Percentiles rank a stretch among this genome's conserved stretches.
Evolutionary conservation across 2,888 invertebrate species (phyloP).

Genomic region (Herminia tarsipennalis): DNA sequence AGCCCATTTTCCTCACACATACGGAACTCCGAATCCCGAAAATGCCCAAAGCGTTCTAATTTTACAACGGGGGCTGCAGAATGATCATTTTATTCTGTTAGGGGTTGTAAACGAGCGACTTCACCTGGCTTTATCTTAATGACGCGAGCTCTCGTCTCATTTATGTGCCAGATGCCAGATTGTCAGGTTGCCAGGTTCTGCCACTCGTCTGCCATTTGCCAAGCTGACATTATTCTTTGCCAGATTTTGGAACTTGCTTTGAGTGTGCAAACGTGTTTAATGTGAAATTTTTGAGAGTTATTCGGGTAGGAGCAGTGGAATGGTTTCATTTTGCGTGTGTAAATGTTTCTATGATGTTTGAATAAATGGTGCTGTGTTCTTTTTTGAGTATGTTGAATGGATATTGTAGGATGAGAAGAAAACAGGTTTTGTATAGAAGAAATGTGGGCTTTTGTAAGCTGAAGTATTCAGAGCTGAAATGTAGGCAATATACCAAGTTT

Average conservation of each 20-base stretch:
- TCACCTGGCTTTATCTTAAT: constrained; percentile 33
- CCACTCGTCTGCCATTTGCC: constrained; percentile 9
- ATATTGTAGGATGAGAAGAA: too few relatives aligned
- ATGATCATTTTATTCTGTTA: constrained; percentile 40
- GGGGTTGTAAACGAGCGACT: constrained; percentile 25
- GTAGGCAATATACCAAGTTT: too few relatives aligned
- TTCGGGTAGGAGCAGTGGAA: constrained; percentile 2
- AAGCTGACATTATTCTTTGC: constrained; percentile 10
- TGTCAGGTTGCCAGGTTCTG: constrained; percentile 35
- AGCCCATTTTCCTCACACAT: neutral
- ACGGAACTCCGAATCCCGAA: constrained; percentile 5
- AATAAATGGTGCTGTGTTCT: too few relatives aligned
- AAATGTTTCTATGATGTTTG: neutral
- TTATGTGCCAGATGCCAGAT: constrained; percentile 36
- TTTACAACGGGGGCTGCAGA: constrained; percentile 7
- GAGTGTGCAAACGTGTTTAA: constrained; percentile 36
- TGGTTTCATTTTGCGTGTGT: neutral
- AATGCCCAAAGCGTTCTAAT: constrained; percentile 14
- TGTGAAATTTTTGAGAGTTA: constrained; percentile 19
- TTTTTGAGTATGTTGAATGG: too few relatives aligned
- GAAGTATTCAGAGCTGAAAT: too few relatives aligned
- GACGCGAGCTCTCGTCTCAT: constrained; percentile 32
- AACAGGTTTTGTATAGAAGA: too few relatives aligned
- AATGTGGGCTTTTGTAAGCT: too few relatives aligned
- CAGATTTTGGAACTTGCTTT: constrained; percentile 22